Conservation (phyloP, 2,113 vertebrate species). For the Eonycteris spelaea region DNA sequence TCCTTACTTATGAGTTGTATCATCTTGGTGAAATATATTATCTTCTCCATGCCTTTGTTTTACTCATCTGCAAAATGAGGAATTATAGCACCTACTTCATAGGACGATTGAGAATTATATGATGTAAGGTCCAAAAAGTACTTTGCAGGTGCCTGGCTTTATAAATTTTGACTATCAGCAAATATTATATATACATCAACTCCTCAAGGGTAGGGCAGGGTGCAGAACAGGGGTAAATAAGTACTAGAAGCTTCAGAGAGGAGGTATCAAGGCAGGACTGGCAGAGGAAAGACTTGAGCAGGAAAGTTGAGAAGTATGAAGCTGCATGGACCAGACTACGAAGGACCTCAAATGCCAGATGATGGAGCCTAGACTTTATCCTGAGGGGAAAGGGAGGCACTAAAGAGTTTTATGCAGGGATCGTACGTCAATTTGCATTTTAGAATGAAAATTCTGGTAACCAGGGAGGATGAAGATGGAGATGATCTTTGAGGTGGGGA, state of each 20-base stretch:
- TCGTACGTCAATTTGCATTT: not conserved
- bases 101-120: not conserved
- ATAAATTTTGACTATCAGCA: not conserved
- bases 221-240: rapidly evolving
- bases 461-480: not conserved
- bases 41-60: not conserved
- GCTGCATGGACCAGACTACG: not conserved
- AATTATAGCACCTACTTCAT: not conserved
- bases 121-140: not conserved
- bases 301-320: not conserved
- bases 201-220: not conserved
- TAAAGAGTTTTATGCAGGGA: not conserved
- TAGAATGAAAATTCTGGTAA: not conserved
- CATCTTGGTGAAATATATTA: not conserved
- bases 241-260: not conserved
- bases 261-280: not conserved
- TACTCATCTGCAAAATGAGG: not conserved
- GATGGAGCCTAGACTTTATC: not conserved
- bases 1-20: not conserved
- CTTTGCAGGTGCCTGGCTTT: not conserved
- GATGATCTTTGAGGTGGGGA: not conserved
- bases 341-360: not conserved
- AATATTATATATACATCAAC: not conserved
- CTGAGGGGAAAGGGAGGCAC: not conserved
- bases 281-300: not conserved